A percentile compares a stretch with the other conserved stretches of the same genome.
Evolutionary conservation across 2,113 vertebrate genomes (phyloP).

Genomic region (Microtus ochrogaster): DNA sequence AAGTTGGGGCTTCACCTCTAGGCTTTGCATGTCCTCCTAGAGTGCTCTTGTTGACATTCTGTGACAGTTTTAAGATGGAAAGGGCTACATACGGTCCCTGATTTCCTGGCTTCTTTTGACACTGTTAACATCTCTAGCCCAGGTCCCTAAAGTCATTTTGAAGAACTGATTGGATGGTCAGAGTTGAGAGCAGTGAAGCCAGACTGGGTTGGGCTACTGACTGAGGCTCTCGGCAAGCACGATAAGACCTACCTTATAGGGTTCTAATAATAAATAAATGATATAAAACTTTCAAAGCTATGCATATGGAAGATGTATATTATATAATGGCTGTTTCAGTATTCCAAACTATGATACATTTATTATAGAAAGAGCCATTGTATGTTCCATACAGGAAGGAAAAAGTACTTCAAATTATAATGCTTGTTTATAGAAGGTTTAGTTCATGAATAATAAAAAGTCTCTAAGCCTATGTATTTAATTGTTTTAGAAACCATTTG

Average conservation of each 20-base stretch:
- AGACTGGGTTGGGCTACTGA: background rate
- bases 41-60: background rate
- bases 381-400: background rate
- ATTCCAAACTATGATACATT: background rate
- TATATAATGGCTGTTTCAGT: background rate
- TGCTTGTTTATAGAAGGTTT: background rate
- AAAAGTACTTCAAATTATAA: constrained; percentile 18
- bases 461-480: background rate
- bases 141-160: background rate
- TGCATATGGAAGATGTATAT: background rate
- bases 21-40: background rate
- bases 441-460: background rate
- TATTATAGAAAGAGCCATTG: background rate
- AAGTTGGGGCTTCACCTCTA: background rate
- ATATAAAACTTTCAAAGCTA: background rate
- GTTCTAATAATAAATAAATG: background rate
- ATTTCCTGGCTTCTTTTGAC: background rate
- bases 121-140: background rate
- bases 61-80: background rate
- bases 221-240: background rate
- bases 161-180: background rate
- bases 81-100: background rate
- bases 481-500: constrained; percentile 4
- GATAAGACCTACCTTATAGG: background rate
- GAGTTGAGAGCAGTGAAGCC: background rate